A percentile compares a stretch with the other conserved stretches of the same genome.
These are phyloP conservation scores for Dissostichus mawsoni DNA, from an alignment of 2,113 vertebrate species.

Conservation along the genomic window DNA sequence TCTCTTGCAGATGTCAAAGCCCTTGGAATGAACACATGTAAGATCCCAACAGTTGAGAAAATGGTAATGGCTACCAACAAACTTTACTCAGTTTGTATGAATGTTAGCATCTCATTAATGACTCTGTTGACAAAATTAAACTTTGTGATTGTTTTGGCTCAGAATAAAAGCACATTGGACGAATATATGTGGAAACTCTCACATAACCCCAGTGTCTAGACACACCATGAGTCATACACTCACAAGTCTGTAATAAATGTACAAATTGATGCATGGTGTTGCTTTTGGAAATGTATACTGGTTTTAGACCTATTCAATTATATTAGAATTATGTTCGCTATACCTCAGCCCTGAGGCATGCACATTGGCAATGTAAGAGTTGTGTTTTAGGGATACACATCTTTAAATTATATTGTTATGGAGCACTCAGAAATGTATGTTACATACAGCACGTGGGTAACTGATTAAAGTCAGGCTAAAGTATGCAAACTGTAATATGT, in stretches of 20 bases:
- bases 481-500: background rate
- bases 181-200: background rate
- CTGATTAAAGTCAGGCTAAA: background rate
- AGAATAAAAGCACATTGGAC: background rate
- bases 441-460: no score
- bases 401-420: background rate
- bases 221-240: background rate
- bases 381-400: background rate
- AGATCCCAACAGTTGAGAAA: background rate
- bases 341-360: background rate
- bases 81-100: background rate
- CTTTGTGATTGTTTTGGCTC: background rate
- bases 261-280: background rate
- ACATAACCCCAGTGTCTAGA: background rate
- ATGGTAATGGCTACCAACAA: background rate
- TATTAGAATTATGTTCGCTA: background rate
- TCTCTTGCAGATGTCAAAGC: conserved; percentile 10
- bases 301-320: background rate
- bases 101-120: background rate
- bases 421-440: background rate
- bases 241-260: background rate
- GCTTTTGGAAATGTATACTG: background rate
- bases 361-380: background rate
- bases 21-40: background rate
- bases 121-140: background rate